Evolutionary conservation across 1,140 invertebrate genomes (phyloP).

Genomic region (Ganaspis sp.): DNA sequence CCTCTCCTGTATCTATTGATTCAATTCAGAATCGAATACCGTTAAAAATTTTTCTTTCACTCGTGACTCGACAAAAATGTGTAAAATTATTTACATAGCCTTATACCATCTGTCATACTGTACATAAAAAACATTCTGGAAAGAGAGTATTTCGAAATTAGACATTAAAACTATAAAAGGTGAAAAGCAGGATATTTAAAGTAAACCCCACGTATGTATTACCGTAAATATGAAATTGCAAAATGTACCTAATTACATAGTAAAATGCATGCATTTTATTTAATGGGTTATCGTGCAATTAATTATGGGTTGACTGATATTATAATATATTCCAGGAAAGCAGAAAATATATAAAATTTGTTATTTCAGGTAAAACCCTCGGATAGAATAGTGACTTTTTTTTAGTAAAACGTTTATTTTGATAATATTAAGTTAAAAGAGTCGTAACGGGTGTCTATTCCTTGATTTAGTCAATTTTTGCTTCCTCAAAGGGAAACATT

Average conservation of each 20-base stretch:
- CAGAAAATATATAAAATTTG: neutral
- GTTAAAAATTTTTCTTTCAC: constrained; percentile 13
- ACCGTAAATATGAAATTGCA: neutral
- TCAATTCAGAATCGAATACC: constrained; percentile 10
- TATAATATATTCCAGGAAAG: neutral
- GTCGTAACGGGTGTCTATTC: neutral
- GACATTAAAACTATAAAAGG: neutral
- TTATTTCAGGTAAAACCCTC: constrained; percentile 7
- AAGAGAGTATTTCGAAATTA: neutral
- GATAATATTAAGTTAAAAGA: neutral
- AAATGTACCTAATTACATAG: neutral
- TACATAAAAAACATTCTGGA: neutral
- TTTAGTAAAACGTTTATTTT: neutral
- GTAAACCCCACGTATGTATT: constrained; percentile 2
- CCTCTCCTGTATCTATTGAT: neutral
- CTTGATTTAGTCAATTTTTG: too few relatives aligned
- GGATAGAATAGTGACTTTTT: neutral
- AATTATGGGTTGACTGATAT: neutral
- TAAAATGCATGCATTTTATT: neutral
- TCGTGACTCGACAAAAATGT: neutral
- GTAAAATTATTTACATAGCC: neutral
- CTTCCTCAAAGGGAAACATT: too few relatives aligned
- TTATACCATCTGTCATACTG: neutral
- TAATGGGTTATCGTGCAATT: neutral
- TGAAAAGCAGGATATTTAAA: neutral